phyloP scores from a whole-genome alignment of 2,888 invertebrate genomes.

The Anarsia innoxiella region DNA sequence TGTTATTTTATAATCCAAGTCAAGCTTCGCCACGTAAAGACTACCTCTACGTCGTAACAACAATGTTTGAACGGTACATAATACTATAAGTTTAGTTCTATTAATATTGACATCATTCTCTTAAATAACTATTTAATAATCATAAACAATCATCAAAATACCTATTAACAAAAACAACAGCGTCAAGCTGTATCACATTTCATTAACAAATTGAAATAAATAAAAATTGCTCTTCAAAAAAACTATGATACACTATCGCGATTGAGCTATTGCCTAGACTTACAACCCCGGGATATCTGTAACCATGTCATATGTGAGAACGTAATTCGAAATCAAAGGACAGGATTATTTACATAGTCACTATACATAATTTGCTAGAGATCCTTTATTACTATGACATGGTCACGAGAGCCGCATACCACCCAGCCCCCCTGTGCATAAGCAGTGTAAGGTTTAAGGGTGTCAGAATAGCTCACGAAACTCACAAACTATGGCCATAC shows the following conservation, averaged over 20 bases:
- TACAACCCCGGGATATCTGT: slow-evolving; percentile 69
- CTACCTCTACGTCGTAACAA: slow-evolving; percentile 44
- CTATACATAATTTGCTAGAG: slow-evolving; percentile 24
- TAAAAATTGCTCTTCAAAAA: slow-evolving; percentile 48
- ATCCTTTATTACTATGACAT: slow-evolving; percentile 45
- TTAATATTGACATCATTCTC: slow-evolving; percentile 53
- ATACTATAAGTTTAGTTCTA: slow-evolving; percentile 36
- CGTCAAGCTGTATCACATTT: slow-evolving; percentile 62
- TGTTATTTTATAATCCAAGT: too few species aligned
- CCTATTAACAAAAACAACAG: slow-evolving; percentile 51
- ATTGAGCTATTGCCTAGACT: slow-evolving; percentile 70
- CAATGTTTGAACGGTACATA: slow-evolving; percentile 40
- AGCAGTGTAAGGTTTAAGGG: slow-evolving; percentile 54
- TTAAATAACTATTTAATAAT: slow-evolving; percentile 42
- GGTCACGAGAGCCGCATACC: slow-evolving; percentile 68
- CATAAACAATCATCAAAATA: slow-evolving; percentile 50
- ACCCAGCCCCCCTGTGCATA: slow-evolving; percentile 59
- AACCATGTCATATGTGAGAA: slow-evolving; percentile 54
- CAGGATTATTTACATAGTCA: slow-evolving; percentile 50
- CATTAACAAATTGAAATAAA: slow-evolving; percentile 52
- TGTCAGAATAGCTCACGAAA: slow-evolving; percentile 52
- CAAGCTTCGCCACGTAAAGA: slow-evolving; percentile 29
- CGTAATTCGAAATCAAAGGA: slow-evolving; percentile 28
- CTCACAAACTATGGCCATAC: slow-evolving; percentile 25
- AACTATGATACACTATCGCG: slow-evolving; percentile 48